phyloP scores from a whole-genome alignment of 2,113 vertebrate species.

The Rhinolophus sinicus region DNA sequence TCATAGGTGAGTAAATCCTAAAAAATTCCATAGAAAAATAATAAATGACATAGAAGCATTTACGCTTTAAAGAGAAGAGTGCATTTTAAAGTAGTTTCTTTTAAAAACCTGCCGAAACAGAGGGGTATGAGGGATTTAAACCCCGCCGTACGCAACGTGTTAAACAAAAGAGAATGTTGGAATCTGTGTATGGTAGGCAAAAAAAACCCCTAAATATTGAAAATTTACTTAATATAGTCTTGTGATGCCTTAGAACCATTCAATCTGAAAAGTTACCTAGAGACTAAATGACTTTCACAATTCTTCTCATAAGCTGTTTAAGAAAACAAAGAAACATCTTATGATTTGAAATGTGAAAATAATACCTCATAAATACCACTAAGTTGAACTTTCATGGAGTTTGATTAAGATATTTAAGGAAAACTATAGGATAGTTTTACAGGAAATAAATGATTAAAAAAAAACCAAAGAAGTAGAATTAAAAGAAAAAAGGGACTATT shows the following conservation, averaged over 20 bases:
- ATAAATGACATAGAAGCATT: no score
- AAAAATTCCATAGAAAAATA: no score
- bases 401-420: slow-evolving; percentile 33
- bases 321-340: not conserved
- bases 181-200: not conserved
- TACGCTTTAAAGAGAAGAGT: no score
- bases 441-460: slow-evolving; percentile 4
- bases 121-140: no score
- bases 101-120: no score
- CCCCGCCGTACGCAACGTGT: no score
- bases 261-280: slow-evolving; percentile 16
- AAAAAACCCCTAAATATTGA: not conserved
- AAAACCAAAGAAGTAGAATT: not conserved
- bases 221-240: slow-evolving; percentile 40
- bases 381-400: not conserved
- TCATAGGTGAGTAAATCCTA: no score
- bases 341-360: slow-evolving; percentile 49
- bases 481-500: slow-evolving; percentile 10
- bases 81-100: no score
- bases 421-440: not conserved
- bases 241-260: slow-evolving; percentile 8
- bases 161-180: not conserved
- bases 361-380: slow-evolving; percentile 48
- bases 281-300: not conserved
- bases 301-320: not conserved